Base-by-base conservation (phyloP, 2,797 vertebrate genomes). In the Hyperoplus lanceolatus region DNA sequence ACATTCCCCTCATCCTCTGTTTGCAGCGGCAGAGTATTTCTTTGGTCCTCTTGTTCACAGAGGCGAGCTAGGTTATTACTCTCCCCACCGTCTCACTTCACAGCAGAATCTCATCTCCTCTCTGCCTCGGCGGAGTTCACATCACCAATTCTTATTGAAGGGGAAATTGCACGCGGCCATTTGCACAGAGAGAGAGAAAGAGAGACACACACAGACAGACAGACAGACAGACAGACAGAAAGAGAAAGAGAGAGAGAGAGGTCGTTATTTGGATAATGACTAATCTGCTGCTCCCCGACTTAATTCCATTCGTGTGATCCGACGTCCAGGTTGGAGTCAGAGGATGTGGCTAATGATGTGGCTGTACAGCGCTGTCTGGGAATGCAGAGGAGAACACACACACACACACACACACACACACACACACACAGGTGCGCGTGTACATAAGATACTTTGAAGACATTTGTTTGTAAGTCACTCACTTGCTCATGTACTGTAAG, bases 261-360 rank as follows among this genome's bases (percentile, higher is more conserved):
- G 84, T 89, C 80, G 80, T 91, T 92, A 92, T 89, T 91, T 86
- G 81, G 90, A 92, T 92, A 92, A 92, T 92, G 91, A 89, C 90
- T 92, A 87, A 94, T 92, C 84, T 85, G 84, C 77, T 80, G 29
- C 29, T 29, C 29, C 81, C 80, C 21, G 81, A 82, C 79, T 91
- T 89, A 80, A 87, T 86, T 90, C 86, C 90, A 45, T 90, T 86
- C 82, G 82, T 90, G 85, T 92, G 85, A 89, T 88, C 85, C 39
- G 68, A 73, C 75, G 82, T 87, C 87, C 91, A 91, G 89, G 89
- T 89, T 83, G 75, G 77, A 89, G 88, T 85, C 84, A 61, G 86
- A 84, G 83, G 88, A 90, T 89, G 87, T 84, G 80, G 90, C 76
- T 93, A 92, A 93, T 89, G 87, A 93, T 91, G 90, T 86, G 80